Percentiles rank a stretch among this genome's conserved stretches.
phyloP scores from a whole-genome alignment of 2,113 vertebrate genomes.

The Crotalus viridis region DNA sequence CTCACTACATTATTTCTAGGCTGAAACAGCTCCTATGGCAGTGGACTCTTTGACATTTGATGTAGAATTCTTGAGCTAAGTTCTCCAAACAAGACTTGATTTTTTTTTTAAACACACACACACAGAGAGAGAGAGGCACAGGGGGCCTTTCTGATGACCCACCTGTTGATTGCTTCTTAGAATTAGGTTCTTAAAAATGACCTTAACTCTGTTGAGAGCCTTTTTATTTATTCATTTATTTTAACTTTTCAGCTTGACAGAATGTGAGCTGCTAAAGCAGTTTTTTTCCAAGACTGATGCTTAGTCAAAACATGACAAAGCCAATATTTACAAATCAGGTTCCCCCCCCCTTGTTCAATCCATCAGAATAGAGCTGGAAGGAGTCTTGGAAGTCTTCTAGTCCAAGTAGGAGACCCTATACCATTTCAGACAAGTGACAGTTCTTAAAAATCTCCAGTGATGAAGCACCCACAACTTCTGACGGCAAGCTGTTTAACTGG shows the following conservation, averaged over 20 bases:
- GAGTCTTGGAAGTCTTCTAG: too few relatives aligned
- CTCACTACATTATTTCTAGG: too few relatives aligned
- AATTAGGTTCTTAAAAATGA: neutral
- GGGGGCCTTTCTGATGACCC: neutral
- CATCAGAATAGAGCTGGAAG: too few relatives aligned
- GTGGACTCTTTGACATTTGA: slow-evolving; percentile 2
- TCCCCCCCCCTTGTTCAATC: neutral
- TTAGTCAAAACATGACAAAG: neutral
- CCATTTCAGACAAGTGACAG: too few relatives aligned
- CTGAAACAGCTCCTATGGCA: slow-evolving; percentile 9
- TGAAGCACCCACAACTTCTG: too few relatives aligned
- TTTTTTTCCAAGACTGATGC: neutral
- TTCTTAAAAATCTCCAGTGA: too few relatives aligned
- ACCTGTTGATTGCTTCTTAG: neutral
- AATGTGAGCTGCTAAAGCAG: neutral
- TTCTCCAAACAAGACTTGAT: neutral
- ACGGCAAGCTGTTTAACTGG: too few relatives aligned
- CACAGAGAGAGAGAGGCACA: too few relatives aligned
- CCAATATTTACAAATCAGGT: neutral
- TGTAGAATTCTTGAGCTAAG: neutral
- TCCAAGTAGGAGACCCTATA: too few relatives aligned
- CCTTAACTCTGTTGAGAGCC: neutral
- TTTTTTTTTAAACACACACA: neutral
- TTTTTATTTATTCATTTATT: neutral
- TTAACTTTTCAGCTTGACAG: neutral